Evolutionary conservation across 2,888 invertebrate genomes (phyloP).

Genomic region (Tortricodes alternella): DNA sequence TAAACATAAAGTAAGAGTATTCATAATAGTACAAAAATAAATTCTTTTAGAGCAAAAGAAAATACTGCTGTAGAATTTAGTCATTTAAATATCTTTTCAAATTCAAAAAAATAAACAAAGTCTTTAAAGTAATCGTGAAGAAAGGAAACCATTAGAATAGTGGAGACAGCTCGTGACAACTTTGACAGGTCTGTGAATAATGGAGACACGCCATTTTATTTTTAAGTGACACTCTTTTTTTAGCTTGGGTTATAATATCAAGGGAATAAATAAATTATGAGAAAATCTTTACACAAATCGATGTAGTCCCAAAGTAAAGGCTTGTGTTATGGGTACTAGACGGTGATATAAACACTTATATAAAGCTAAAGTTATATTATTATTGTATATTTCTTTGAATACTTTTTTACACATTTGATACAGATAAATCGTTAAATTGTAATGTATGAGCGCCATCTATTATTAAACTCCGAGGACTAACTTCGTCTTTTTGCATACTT

Average conservation of each 20-base stretch:
- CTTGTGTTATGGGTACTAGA: too few relatives aligned
- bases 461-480: not conserved
- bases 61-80: not conserved
- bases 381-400: too few relatives aligned
- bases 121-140: not conserved
- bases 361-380: too few relatives aligned
- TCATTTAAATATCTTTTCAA: not conserved
- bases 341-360: too few relatives aligned
- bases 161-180: not conserved
- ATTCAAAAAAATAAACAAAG: not conserved
- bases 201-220: not conserved
- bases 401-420: too few relatives aligned
- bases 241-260: too few relatives aligned
- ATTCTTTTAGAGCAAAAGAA: not conserved
- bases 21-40: not conserved
- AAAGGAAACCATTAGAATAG: not conserved
- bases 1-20: not conserved
- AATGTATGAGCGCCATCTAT: not conserved
- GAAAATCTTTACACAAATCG: too few relatives aligned
- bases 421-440: not conserved
- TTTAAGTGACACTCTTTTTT: not conserved
- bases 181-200: not conserved
- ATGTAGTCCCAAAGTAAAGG: too few relatives aligned
- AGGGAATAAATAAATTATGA: too few relatives aligned
- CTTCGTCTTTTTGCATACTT: slow-evolving; percentile 29